phyloP scores from a whole-genome alignment of 2,113 vertebrate genomes.

The Limnothrissa miodon region DNA sequence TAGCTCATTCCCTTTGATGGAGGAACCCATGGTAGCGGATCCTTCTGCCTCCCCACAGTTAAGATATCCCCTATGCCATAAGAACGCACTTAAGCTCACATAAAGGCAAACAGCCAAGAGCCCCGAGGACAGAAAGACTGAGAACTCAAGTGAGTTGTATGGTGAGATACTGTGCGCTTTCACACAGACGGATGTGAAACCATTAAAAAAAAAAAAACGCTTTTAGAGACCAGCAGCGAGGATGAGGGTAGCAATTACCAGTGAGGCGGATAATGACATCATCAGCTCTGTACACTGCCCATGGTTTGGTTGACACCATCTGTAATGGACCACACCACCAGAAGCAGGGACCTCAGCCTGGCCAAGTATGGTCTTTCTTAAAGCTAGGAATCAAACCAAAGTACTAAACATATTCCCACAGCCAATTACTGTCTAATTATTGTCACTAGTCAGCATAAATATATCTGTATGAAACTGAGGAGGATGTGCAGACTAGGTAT shows the following conservation, averaged over 20 bases:
- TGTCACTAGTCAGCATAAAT: background rate
- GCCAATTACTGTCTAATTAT: background rate
- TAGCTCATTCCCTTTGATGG: background rate
- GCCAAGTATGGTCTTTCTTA: background rate
- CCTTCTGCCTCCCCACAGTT: background rate
- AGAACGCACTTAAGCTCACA: background rate
- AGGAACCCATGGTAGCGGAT: background rate
- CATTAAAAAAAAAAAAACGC: background rate
- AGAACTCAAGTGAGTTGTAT: background rate
- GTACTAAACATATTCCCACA: background rate
- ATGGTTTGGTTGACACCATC: conserved; percentile 2
- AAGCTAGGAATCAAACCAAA: background rate
- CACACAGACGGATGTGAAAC: background rate
- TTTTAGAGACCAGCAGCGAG: background rate
- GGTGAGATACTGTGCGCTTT: background rate
- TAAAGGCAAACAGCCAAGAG: background rate
- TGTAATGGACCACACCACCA: background rate
- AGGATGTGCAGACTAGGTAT: background rate
- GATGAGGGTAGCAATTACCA: conserved; percentile 16
- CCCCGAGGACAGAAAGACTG: background rate
- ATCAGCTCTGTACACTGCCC: background rate
- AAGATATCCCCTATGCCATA: background rate
- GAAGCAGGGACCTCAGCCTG: background rate
- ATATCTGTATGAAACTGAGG: background rate
- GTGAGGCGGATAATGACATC: conserved; percentile 5